Evolutionary conservation across 23 tunicate species (phyloP).

Genomic region (Oikopleura albicans): DNA sequence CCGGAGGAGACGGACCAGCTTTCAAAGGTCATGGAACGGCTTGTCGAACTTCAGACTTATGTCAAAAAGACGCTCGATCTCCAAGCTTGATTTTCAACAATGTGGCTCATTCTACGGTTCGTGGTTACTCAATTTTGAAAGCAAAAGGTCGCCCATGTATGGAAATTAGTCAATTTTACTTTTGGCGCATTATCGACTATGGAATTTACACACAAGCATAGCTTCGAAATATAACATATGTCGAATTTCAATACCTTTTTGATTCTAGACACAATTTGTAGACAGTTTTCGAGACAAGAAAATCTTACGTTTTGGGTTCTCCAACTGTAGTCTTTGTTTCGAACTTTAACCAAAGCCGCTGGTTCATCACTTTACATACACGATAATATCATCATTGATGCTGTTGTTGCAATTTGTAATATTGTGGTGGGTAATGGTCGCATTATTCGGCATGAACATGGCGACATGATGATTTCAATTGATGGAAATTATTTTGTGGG

Average conservation of each 20-base stretch:
- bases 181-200: background rate
- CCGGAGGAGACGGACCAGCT: background rate
- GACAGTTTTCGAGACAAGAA: too few species aligned
- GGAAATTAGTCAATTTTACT: background rate
- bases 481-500: background rate
- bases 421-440: background rate
- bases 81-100: background rate
- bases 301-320: too few species aligned
- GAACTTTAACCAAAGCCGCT: too few species aligned
- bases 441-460: background rate
- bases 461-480: background rate
- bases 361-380: background rate
- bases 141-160: background rate
- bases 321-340: too few species aligned
- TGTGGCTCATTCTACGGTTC: background rate
- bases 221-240: too few species aligned
- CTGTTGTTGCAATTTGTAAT: background rate
- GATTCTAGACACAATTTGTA: too few species aligned
- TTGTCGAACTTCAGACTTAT: background rate
- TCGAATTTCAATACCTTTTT: too few species aligned
- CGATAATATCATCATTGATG: background rate
- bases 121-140: background rate
- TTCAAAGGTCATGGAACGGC: background rate
- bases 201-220: background rate
- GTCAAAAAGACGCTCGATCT: background rate